phyloP scores from a whole-genome alignment of 2,888 invertebrate species.

The Tipula confusa region DNA sequence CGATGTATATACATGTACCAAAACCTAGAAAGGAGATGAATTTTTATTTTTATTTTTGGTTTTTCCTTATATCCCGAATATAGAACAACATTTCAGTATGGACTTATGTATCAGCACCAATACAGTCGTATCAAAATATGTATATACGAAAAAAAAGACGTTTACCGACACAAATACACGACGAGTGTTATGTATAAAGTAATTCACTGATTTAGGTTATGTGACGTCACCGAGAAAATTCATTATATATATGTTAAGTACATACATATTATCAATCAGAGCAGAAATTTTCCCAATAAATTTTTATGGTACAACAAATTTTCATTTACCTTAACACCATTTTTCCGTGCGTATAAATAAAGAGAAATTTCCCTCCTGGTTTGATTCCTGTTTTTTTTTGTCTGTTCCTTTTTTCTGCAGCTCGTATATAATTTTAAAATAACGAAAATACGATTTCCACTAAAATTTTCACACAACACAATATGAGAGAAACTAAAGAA shows the following conservation, averaged over 20 bases:
- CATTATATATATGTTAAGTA: neutral
- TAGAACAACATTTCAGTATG: neutral
- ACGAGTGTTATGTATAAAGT: neutral
- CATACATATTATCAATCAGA: neutral
- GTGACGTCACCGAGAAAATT: neutral
- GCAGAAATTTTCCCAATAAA: neutral
- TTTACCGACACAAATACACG: neutral
- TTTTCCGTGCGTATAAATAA: neutral
- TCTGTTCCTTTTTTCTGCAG: neutral
- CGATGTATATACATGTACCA: neutral
- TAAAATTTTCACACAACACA: neutral
- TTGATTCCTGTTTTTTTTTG: neutral
- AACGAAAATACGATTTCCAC: neutral
- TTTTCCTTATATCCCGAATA: neutral
- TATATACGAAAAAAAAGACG: too few relatives aligned
- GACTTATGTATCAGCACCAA: neutral
- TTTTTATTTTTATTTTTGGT: neutral
- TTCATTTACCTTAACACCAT: slow-evolving; percentile 14
- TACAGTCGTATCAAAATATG: neutral
- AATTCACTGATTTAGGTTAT: neutral
- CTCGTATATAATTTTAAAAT: neutral
- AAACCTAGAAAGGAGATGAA: neutral
- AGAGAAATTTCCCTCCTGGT: neutral
- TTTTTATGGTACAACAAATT: too few relatives aligned
- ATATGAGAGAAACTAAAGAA: neutral